Conservation (phyloP, 2,113 vertebrate genomes). For the Ophthalmolycus amberensis region DNA sequence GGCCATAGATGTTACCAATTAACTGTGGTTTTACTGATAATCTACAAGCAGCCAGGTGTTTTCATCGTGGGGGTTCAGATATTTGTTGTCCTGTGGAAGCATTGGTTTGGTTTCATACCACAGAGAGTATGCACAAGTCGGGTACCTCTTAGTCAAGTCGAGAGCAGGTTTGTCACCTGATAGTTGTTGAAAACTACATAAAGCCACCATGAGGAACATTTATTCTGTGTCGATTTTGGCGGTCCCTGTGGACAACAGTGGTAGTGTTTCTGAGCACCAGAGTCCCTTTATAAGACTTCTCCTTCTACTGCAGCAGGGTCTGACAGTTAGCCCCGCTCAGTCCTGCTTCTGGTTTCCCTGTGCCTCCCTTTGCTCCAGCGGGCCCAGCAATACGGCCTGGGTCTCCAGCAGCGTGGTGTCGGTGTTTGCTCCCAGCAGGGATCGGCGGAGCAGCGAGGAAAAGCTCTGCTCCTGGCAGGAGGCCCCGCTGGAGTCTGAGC, state of each 20-base stretch:
- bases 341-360: too few relatives aligned
- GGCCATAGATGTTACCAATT: neutral
- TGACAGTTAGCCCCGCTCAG: neutral
- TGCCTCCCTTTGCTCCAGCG: too few relatives aligned
- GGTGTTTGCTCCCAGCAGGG: too few relatives aligned
- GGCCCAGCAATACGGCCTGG: too few relatives aligned
- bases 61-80: neutral
- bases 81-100: constrained; percentile 12
- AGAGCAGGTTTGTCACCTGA: neutral
- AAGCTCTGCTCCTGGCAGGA: too few relatives aligned
- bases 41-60: constrained; percentile 30
- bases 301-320: neutral
- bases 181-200: neutral
- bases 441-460: too few relatives aligned
- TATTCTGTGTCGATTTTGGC: too few relatives aligned
- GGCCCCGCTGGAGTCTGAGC: too few relatives aligned
- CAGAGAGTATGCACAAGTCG: neutral
- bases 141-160: neutral
- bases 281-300: neutral
- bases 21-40: constrained; percentile 21
- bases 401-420: too few relatives aligned
- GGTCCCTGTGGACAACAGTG: neutral
- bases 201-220: neutral
- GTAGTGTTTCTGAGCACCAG: neutral
- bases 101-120: neutral